These are phyloP conservation scores for Cheiracanthium punctorium DNA, from an alignment of 2,888 invertebrate genomes.

Conservation along the genomic window DNA sequence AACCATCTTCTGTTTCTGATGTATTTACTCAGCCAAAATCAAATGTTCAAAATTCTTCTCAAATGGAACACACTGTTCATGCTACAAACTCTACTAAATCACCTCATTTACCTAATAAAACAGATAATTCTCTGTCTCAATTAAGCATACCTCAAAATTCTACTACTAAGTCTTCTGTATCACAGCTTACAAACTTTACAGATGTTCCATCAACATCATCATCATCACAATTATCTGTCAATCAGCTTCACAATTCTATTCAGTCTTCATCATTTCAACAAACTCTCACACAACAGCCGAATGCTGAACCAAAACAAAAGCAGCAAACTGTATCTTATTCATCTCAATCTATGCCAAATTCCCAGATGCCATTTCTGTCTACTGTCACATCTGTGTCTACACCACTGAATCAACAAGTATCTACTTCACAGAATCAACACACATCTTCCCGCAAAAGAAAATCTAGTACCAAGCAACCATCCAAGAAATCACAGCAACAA, in stretches of 20 bases:
- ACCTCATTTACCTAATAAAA: slow-evolving; percentile 40
- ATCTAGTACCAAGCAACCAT: slow-evolving; percentile 36
- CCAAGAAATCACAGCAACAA: slow-evolving; percentile 54
- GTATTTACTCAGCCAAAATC: neutral
- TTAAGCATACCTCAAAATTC: slow-evolving; percentile 30
- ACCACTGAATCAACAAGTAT: slow-evolving; percentile 44
- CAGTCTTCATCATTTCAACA: slow-evolving; percentile 36
- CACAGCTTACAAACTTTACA: slow-evolving; percentile 6
- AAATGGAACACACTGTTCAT: neutral
- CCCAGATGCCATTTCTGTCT: neutral
- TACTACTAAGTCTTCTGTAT: slow-evolving; percentile 34
- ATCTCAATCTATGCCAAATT: slow-evolving; percentile 24
- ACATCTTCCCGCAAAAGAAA: slow-evolving; percentile 44
- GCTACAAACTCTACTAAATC: slow-evolving; percentile 11
- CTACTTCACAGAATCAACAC: slow-evolving; percentile 35
- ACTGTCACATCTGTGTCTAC: neutral
- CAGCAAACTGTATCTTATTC: neutral
- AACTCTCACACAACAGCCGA: neutral
- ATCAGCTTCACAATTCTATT: slow-evolving; percentile 21
- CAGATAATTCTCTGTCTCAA: slow-evolving; percentile 37
- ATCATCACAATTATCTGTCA: neutral
- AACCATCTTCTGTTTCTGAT: neutral
- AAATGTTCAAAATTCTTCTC: neutral
- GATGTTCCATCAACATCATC: neutral
- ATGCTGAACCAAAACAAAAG: slow-evolving; percentile 38